Percentiles rank a stretch among this genome's conserved stretches.
Evolutionary conservation across 2,888 invertebrate species (phyloP).

Genomic region (Limenitis camilla): DNA sequence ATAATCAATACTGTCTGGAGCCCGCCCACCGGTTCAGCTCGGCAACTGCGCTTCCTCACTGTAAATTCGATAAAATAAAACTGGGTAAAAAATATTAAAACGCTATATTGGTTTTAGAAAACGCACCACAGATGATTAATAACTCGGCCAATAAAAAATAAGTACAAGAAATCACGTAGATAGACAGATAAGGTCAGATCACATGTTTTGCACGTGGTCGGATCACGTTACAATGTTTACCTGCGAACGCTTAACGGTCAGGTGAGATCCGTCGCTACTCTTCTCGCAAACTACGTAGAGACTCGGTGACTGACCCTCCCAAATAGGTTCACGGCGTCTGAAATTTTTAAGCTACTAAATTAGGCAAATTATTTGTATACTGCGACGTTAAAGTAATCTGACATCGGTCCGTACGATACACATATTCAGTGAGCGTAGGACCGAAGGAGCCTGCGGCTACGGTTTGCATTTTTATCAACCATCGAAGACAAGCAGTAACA

Average conservation of each 20-base stretch:
- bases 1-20: constrained; percentile 73
- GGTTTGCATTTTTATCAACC: constrained; percentile 72
- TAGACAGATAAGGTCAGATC: constrained; percentile 22
- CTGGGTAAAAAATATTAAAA: constrained; percentile 67
- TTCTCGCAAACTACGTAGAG: constrained; percentile 23
- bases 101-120: constrained; percentile 44
- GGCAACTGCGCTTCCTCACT: constrained; percentile 70
- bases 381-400: constrained; percentile 22
- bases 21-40: constrained; percentile 67
- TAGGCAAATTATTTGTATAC: constrained; percentile 16
- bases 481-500: constrained; percentile 61
- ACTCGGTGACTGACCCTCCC: constrained; percentile 27
- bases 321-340: constrained; percentile 6
- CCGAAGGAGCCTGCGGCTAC: constrained; percentile 52
- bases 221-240: constrained; percentile 72
- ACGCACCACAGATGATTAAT: constrained; percentile 19
- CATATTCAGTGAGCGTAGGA: constrained; percentile 55
- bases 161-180: not conserved
- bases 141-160: not conserved
- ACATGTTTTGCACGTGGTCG: constrained; percentile 67
- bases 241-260: constrained; percentile 62
- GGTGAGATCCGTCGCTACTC: constrained; percentile 52
- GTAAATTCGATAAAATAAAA: constrained; percentile 72
- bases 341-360: constrained; percentile 5
- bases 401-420: constrained; percentile 34